These are phyloP conservation scores for Potamilus streckersoni DNA, from an alignment of 1,140 invertebrate genomes.

Conservation along the genomic window DNA sequence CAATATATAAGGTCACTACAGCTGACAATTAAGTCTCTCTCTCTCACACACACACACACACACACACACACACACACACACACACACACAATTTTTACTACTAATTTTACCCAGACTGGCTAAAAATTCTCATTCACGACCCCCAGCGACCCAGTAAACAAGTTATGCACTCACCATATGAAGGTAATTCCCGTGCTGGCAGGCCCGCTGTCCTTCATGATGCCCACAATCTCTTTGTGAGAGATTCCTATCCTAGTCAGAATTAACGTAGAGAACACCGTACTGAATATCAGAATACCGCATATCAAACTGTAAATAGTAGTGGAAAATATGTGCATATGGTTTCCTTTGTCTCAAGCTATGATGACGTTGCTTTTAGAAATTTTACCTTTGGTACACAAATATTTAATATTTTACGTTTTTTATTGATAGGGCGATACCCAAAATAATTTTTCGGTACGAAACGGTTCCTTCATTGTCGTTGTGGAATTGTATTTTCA, in stretches of 20 bases:
- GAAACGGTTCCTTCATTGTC: too few species aligned
- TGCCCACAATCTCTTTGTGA: slow-evolving; percentile 44
- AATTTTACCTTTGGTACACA: too few species aligned
- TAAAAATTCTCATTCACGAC: neutral
- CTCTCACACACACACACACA: too few species aligned
- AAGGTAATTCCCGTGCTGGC: slow-evolving; percentile 58
- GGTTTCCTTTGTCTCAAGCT: neutral
- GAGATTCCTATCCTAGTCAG: slow-evolving; percentile 21
- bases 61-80: too few species aligned
- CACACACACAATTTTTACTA: neutral
- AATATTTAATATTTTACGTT: too few species aligned
- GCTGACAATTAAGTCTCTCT: too few species aligned
- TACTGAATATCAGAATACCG: slow-evolving; percentile 50
- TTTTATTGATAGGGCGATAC: too few species aligned
- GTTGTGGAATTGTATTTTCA: too few species aligned
- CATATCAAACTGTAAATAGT: slow-evolving; percentile 45
- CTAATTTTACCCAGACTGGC: neutral
- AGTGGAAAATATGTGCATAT: neutral
- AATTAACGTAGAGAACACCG: slow-evolving; percentile 51
- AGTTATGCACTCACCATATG: slow-evolving; percentile 53
- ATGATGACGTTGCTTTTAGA: neutral
- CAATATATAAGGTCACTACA: neutral
- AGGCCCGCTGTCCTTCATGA: slow-evolving; percentile 51
- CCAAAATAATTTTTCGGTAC: too few species aligned
- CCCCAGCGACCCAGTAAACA: neutral